Evolutionary conservation across 2,888 invertebrate species (phyloP).

Genomic region (Amblyteles armatorius): DNA sequence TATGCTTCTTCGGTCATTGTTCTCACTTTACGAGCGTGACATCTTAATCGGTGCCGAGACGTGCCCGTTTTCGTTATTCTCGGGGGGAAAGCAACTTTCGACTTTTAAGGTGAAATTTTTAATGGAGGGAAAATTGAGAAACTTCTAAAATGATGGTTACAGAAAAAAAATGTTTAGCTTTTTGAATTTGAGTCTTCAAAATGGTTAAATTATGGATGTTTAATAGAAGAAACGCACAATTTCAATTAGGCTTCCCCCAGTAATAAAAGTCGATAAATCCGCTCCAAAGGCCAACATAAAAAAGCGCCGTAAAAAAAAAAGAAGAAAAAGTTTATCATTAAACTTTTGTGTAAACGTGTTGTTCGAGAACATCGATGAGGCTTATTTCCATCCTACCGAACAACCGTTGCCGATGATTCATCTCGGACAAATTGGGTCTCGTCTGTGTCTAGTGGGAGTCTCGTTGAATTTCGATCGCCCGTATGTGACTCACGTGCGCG

Average conservation of each 20-base stretch:
- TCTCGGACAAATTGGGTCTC: slow-evolving; percentile 23
- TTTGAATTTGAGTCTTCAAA: not conserved
- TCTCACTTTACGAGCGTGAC: slow-evolving; percentile 61
- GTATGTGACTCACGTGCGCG: slow-evolving; percentile 15
- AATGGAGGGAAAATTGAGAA: not conserved
- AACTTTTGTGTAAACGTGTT: too few species aligned
- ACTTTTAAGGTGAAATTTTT: not conserved
- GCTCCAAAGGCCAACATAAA: not conserved
- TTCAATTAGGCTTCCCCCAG: too few species aligned
- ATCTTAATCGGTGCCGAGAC: slow-evolving; percentile 21
- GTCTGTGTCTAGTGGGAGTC: slow-evolving; percentile 14
- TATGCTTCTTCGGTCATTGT: slow-evolving; percentile 45
- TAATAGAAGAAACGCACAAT: not conserved
- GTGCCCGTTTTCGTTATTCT: not conserved
- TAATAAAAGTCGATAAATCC: not conserved
- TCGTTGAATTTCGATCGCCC: slow-evolving; percentile 30
- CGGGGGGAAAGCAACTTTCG: slow-evolving; percentile 1
- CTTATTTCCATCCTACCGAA: not conserved
- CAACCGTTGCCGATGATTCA: slow-evolving; percentile 25
- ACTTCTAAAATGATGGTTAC: not conserved
- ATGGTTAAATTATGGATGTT: not conserved
- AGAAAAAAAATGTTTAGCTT: not conserved
- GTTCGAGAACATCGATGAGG: not conserved
- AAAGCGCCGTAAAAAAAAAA: not conserved
- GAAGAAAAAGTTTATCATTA: too few species aligned